Percentiles rank a stretch among this genome's conserved stretches.
Conservation (phyloP, 1,140 invertebrate genomes). For the Bathynomus jamesi region DNA sequence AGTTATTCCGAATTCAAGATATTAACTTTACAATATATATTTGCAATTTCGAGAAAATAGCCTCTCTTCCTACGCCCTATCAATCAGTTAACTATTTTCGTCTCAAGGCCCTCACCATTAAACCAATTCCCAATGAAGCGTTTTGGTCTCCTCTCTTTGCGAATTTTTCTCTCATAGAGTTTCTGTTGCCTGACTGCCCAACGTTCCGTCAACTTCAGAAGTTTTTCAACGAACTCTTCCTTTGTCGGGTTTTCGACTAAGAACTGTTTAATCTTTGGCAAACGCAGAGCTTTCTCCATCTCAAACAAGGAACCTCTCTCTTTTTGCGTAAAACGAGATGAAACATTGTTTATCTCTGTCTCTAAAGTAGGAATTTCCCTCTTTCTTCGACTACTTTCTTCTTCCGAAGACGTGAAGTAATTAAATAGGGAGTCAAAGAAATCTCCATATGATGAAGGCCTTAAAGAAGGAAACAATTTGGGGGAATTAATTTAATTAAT, state of each 20-base stretch:
- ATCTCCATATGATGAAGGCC: not conserved
- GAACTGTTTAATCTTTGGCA: not conserved
- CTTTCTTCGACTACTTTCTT: not conserved
- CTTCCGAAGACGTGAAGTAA: not conserved
- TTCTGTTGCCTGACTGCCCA: not conserved
- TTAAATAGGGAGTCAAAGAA: not conserved
- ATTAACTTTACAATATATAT: no score
- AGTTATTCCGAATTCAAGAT: no score
- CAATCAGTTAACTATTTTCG: no score
- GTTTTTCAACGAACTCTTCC: not conserved
- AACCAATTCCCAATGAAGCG: not conserved
- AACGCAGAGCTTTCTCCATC: not conserved
- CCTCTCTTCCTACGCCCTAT: no score
- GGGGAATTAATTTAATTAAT: not conserved
- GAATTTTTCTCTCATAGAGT: not conserved
- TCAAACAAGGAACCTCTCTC: not conserved
- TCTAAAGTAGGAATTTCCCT: not conserved
- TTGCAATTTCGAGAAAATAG: no score
- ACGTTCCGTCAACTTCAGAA: not conserved
- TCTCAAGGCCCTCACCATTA: no score
- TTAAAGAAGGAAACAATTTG: not conserved
- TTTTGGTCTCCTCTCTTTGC: not conserved
- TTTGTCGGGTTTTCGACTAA: not conserved
- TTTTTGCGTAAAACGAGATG: not conserved
- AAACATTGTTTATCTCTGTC: not conserved